Evolutionary conservation across 92 coral and sea anemone species (phyloP), one percentile per base, ranked within the genome.

Genomic region (Epizoanthus illoricatus): DNA sequence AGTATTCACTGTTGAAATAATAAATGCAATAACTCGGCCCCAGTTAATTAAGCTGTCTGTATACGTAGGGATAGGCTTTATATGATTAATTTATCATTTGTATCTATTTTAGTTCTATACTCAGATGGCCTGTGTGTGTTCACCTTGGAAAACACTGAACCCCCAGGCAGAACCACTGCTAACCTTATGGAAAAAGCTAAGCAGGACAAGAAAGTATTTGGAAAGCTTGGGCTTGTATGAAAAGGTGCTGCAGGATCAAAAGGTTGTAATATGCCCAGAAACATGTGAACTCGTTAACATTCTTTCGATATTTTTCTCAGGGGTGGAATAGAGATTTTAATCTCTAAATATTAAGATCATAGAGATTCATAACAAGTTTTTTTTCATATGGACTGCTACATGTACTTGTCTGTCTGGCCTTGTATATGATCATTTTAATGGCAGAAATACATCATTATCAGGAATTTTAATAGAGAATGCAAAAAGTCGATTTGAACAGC

Each of bases 41-140:
- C 1, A 28, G 1, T 28, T 28, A 28, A 28, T 28, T 28, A 28
- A 28, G 33, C 33, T 28, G 33, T 28, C 33, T 28, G 33, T 28
- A 28, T 28, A 28, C 1, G 33, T 28, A 63, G 5, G 69, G 10
- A 65, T 36, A 8, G 40, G 40, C 40, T 65, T 21, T 16, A 15
- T 23, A 16, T 23, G 42, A 49, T 56, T 10, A 18, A 59, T 65
- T 52, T 16, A 66, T 1, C 28, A 23, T 0, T 24, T 18, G 4
- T 45, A 7, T 13, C 33, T 63, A 1, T 28, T 49, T 68, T 67
- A 93, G 94, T 93, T 90, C 76, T 87, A 70, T 78, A 93, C 97
- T 58, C 97, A 93, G 87, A 93, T 93, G 97, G 87, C 89, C 2
- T 93, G 97, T 85, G 86, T 88, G 24, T 93, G 97, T 61, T 65